Conservation (phyloP, 2,797 vertebrate genomes). For the Periophthalmus magnuspinnatus region DNA sequence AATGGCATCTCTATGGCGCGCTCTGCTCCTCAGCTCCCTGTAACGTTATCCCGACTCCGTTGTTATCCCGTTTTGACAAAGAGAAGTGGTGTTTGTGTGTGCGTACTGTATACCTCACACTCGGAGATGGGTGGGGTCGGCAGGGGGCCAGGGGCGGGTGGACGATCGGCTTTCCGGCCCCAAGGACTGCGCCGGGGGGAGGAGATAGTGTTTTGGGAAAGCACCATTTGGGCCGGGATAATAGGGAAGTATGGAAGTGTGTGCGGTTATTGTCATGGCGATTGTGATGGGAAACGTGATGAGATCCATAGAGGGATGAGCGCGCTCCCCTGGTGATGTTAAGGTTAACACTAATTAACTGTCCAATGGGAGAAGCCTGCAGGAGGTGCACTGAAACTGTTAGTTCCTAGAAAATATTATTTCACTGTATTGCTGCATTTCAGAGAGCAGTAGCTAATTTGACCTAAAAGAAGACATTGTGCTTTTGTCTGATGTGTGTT, state of each 20-base stretch:
- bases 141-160: constrained; percentile 1
- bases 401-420: neutral
- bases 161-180: constrained; percentile 51
- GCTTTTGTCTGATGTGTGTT: no score
- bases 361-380: constrained; percentile 24
- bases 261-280: constrained; percentile 46
- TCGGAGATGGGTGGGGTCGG: constrained; percentile 21
- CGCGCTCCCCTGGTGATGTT: constrained; percentile 26
- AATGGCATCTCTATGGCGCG: constrained; percentile 31
- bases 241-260: constrained; percentile 27
- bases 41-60: constrained; percentile 34
- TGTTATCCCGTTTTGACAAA: constrained; percentile 36
- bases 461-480: neutral
- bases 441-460: neutral
- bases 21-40: constrained; percentile 17
- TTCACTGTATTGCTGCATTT: neutral
- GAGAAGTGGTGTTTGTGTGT: constrained; percentile 25
- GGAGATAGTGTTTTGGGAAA: constrained; percentile 52
- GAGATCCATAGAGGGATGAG: constrained; percentile 33
- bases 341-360: constrained; percentile 24
- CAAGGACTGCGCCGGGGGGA: constrained; percentile 27
- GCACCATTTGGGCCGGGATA: constrained; percentile 33
- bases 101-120: constrained; percentile 13
- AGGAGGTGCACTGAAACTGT: constrained; percentile 17
- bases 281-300: constrained; percentile 39